These are phyloP conservation scores for Rapana venosa DNA, from an alignment of 2,888 invertebrate species.

Conservation along the genomic window DNA sequence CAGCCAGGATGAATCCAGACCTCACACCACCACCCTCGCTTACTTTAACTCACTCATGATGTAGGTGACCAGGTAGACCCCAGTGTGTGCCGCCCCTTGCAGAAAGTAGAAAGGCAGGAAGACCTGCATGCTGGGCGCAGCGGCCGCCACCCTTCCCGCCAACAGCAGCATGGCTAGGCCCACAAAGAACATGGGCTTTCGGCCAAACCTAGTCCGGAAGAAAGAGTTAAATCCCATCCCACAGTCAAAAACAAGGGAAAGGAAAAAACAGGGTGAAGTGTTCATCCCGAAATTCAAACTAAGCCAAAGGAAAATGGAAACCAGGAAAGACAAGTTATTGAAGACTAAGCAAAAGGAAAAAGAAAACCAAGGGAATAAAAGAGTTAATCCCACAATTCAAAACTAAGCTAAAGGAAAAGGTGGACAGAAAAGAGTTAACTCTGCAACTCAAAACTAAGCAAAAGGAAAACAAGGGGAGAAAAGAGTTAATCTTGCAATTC, in stretches of 20 bases:
- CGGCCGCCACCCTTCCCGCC: constrained; percentile 56
- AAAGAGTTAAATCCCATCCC: no score
- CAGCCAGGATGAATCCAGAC: no score
- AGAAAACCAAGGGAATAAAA: no score
- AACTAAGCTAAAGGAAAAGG: no score
- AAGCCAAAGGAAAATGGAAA: not conserved
- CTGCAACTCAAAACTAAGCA: no score
- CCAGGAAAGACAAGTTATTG: not conserved
- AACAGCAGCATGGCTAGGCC: constrained; percentile 52
- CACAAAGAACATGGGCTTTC: constrained; percentile 61
- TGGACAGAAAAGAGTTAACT: no score
- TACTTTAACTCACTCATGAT: constrained; percentile 57
- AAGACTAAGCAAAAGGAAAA: not conserved
- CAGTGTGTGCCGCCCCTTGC: constrained; percentile 62
- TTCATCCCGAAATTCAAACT: no score
- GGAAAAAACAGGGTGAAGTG: not conserved
- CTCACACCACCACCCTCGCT: no score
- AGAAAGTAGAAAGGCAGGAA: constrained; percentile 63
- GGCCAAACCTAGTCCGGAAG: constrained; percentile 56
- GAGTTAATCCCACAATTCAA: no score
- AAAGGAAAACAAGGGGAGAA: no score
- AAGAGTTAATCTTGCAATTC: no score
- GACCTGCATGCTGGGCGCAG: constrained; percentile 55
- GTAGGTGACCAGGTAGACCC: constrained; percentile 60
- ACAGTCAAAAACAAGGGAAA: not conserved